Evolutionary conservation across 2,113 vertebrate species (phyloP), one percentile per base, ranked within the genome.

Genomic region (Numenius arquata): DNA sequence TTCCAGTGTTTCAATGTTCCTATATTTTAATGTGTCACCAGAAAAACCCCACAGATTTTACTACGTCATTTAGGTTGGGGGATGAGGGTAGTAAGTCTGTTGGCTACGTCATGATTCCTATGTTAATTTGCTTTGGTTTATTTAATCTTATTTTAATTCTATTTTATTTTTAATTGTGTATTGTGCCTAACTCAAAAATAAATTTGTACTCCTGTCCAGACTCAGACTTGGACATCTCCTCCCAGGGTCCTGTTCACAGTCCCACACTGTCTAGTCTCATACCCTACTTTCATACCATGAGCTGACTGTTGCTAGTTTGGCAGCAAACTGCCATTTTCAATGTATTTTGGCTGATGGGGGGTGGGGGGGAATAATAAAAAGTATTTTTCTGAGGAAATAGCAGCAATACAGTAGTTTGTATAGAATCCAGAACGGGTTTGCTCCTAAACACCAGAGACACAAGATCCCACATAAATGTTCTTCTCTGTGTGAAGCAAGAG

Each of bases 61-160:
- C 32, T 75, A 8, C 1, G 4, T 21, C 53, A 3, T 36, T 36
- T 30, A 43, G 2, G 2, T 6, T 71, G 27, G 3, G 1, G 3
- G 4, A 65, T 61, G 25, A 76, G 1, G 0, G 0, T 13, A 52
- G 17, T 23, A 78, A 56, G 29, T 25, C 58, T 53, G 3, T 27
- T 2, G 3, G 10, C 3, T 67, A 40, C 1, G 2, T 61, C 66
- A 36, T 12, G 29, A 78, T 36, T 56, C 13, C 3, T 32, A 11
- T 22, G 2, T 26, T 65, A 32, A 47, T 83, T 41, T 65, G 2
- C 1, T 70, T 65, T n/a, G 2, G 1, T 50, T 73, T 41, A 6
- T 34, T 65, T n/a, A 41, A 21, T 26, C 43, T 77, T 67, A 5
- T 34, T 88, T 79, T 10, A 5, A 29, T 72, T 38, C 71, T 2